Base-by-base conservation (phyloP, 2,888 invertebrate genomes). In the Epinotia nisella region DNA sequence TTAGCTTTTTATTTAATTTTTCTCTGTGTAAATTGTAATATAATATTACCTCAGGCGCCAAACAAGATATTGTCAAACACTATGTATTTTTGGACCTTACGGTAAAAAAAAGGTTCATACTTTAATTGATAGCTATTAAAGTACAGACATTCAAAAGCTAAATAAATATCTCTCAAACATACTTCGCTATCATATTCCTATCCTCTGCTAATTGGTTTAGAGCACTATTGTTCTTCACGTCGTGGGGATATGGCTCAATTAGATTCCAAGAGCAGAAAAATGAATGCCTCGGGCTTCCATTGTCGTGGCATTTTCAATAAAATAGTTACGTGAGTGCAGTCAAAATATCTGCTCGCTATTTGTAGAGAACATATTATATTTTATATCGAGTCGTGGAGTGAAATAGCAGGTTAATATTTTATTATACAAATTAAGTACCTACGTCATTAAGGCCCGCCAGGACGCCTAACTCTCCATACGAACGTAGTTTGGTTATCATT, bases 231-330 rank as follows among this genome's bases (percentile, higher is more conserved):
- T 71, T 67, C 60, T 35, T 41, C 55, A 35, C 45, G 45, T 29
- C 59, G 21, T 45, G 15, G 53, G 51, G 60, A 51, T 60, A 66
- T 59, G 41, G 64, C 76, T 74, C 72, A 75, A 76, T 76, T 76
- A 76, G 71, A 71, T 77, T 75, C 68, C 76, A 56, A 55, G 56
- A 62, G 61, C 35, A 75, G 73, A 64, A 62, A 61, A 70, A 71
- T 56, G 76, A 74, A 76, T 71, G 71, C 76, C 49, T 45, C 51
- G 60, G 55, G 65, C 41, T n/a, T 75, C 70, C 67, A 71, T 75
- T 71, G 73, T 69, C 67, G 45, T 70, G 71, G 75, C 71, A 74
- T 75, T 71, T 77, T 62, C 68, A 68, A 62, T 73, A 68, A 58
- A 68, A 24, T 58, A 68, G 19, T 71, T 55, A 73, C 56, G 72